Percentiles rank a stretch among this genome's conserved stretches.
These are phyloP conservation scores for Nebria ingens DNA, from an alignment of 1,140 invertebrate species.

Conservation along the genomic window DNA sequence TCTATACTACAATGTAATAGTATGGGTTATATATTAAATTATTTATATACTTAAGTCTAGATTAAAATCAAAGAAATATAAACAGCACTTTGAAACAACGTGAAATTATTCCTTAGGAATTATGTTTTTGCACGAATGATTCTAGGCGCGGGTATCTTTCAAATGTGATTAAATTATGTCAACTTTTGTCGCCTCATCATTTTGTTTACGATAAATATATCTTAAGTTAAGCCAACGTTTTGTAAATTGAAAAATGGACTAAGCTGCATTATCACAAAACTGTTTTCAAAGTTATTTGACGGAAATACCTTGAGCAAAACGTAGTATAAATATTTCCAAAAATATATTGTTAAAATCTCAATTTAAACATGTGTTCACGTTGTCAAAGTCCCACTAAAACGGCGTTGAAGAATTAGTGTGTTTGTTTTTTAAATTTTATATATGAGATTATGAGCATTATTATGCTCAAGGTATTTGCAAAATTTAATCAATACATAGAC, in stretches of 20 bases:
- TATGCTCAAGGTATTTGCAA: not conserved
- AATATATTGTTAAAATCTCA: conserved; percentile 9
- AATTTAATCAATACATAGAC: no score
- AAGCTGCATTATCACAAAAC: conserved; percentile 5
- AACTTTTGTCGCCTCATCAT: not conserved
- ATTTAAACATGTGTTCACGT: not conserved
- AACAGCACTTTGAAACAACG: not conserved
- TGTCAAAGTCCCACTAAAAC: not conserved
- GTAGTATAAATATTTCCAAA: conserved; percentile 9
- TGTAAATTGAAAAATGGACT: conserved; percentile 2
- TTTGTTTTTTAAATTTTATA: not conserved
- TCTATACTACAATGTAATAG: no score
- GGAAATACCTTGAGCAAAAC: not conserved
- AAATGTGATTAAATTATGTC: not conserved
- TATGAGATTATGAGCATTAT: not conserved
- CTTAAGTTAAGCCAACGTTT: not conserved
- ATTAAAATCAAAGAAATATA: not conserved
- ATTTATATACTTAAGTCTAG: not conserved
- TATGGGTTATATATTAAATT: not conserved
- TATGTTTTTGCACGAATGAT: not conserved
- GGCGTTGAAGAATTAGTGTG: no score
- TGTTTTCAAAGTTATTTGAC: not conserved
- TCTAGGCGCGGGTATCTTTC: not conserved
- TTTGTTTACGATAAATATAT: no score
- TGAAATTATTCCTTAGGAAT: not conserved